Base-by-base conservation (phyloP, 2,888 invertebrate genomes). In the Tubulanus polymorphus region DNA sequence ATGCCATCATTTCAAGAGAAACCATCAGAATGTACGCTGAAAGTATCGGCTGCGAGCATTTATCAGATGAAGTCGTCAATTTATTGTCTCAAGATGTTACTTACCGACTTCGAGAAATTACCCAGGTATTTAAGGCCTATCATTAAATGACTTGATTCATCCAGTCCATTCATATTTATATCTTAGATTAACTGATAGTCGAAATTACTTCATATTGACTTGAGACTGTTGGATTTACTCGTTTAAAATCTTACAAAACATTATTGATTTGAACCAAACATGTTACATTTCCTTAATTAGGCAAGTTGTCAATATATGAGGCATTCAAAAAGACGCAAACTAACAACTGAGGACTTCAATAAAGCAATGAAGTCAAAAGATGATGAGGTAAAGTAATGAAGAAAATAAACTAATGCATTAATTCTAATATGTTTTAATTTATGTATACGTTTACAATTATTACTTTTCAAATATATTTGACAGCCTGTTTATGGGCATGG, bases 11-110 rank as follows among this genome's bases (percentile, higher is more conserved):
- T 29, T 69, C 74, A 6, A 70, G 68, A 53, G 75, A 79, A 30
- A 72, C 75, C 3, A 69, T 79, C 12, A 61, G 60, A 45, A 48
- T 69, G 52, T 71, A 73, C 62, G 77, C 73, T 23, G 78, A 79
- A 48, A 57, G 70, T 20, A 70, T 63, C 18, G 77, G 78, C 5
- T 59, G 69, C 59, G 51, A 66, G 35, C 70, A 73, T 37, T 46
- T 78, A 8, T 52, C 72, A 23, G 76, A 75, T 50, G 69, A 73
- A 45, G 74, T 72, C 25, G 66, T 72, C 6, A 63, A 63, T 18
- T 46, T 74, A 8, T 61, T 79, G 6, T 70, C 76, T 18, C 76
- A 79, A 59, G 79, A 79, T 68, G 72, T 72, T 28, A 75, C 70
- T 60, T 79, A 78, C 55, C 63, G 79, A 32, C 63, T 79, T 2